These are phyloP conservation scores for Rambutsinella grinnellia DNA, from an alignment of 2,888 invertebrate genomes.

Conservation along the genomic window DNA sequence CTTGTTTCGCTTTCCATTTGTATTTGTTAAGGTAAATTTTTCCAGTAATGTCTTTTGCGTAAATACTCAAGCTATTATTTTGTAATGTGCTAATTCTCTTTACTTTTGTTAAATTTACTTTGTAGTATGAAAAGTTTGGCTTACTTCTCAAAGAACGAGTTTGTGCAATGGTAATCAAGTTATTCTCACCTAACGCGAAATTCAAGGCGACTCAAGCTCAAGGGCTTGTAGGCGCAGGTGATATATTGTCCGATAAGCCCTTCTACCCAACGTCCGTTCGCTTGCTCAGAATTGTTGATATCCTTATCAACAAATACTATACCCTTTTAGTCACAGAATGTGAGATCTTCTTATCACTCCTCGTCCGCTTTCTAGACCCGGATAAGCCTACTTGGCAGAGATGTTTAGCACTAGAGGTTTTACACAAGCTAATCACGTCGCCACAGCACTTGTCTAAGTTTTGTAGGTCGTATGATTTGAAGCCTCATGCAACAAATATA, in stretches of 20 bases:
- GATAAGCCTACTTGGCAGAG: conserved; percentile 98
- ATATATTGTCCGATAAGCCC: conserved; percentile 81
- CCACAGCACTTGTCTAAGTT: conserved; percentile 90
- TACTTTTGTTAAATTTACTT: conserved; percentile 67
- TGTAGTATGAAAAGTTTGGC: conserved; percentile 92
- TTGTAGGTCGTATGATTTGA: conserved; percentile 95
- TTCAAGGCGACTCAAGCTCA: conserved; percentile 78
- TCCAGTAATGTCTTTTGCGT: neutral
- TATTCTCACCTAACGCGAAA: conserved; percentile 99
- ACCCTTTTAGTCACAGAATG: conserved; percentile 94
- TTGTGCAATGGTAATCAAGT: conserved; percentile 96
- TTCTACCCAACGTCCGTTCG: conserved; percentile 98
- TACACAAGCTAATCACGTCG: conserved; percentile 93
- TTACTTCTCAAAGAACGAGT: conserved; percentile 96
- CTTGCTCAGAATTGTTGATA: conserved; percentile 89
- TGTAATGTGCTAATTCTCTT: too few relatives aligned
- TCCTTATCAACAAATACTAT: conserved; percentile 94
- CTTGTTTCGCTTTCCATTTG: conserved; percentile 85
- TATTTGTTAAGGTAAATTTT: conserved; percentile 85
- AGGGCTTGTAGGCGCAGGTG: conserved; percentile 74
- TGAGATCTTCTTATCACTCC: conserved; percentile 96
- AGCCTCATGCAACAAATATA: conserved; percentile 92
- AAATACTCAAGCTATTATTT: neutral
- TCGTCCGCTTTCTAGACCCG: conserved; percentile 96
- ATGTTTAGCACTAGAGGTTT: conserved; percentile 93